Evolutionary conservation across 2,797 vertebrate genomes (phyloP), one percentile per base, ranked within the genome.

Genomic region (Pogonophryne albipinna): DNA sequence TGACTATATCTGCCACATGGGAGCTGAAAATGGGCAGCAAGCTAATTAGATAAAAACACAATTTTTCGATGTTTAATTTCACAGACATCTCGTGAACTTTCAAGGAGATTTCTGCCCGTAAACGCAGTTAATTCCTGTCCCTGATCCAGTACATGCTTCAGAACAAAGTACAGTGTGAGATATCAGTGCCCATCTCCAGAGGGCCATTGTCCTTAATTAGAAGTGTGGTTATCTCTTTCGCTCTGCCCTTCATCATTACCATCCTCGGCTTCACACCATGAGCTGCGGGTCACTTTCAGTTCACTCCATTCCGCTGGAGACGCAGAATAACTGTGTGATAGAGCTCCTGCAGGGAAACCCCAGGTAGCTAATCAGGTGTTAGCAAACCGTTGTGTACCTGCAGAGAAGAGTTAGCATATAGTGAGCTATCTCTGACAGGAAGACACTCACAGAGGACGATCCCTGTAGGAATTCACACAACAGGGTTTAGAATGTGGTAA

Each of bases 131-230:
- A 86, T 80, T 67, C 45, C 65, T 66, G 71, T 53, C 41, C 47
- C 65, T 78, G 78, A 71, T 77, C 70, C 66, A 57, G 66, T 61
- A 83, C 84, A 84, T 68, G 80, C 59, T 68, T 47, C 34, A 15
- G 56, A 65, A 86, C 79, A 85, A 85, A 74, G 82, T 75, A 77
- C 78, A 75, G 80, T 46, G 74, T 61, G 69, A 84, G 80, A 84
- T 85, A 86, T 88, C 80, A 74, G 67, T 46, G 73, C 34, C 63
- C 78, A 74, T 91, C 88, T 83, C 83, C 85, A 86, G 82, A 82
- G 86, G 86, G 70, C 79, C 83, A 70, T 85, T 92, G 83, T 86
- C 84, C 80, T 85, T 85, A 92, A 91, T 92, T 92, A 92, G 92
- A 91, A 91, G 85, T 73, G 86, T 64, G 83, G 71, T 88, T 90